Evolutionary conservation across 1,140 invertebrate species (phyloP).

Genomic region (Tetramorium parvispinum): DNA sequence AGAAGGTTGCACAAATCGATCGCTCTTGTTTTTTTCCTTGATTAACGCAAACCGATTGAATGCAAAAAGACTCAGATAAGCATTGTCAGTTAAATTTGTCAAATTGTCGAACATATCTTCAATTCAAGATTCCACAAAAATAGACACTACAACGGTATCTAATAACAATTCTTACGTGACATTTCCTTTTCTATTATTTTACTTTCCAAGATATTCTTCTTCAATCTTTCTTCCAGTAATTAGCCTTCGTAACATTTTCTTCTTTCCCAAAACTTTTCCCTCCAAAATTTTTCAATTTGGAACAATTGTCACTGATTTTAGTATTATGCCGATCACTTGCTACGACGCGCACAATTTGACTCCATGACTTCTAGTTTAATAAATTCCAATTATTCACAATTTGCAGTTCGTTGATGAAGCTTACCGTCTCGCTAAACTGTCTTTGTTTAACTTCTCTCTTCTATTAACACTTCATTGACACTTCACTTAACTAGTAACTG

Average conservation of each 20-base stretch:
- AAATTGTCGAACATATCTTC: conserved; percentile 26
- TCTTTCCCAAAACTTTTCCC: not conserved
- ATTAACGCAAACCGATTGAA: not conserved
- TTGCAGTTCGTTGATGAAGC: not conserved
- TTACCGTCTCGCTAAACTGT: not conserved
- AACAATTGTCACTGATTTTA: not conserved
- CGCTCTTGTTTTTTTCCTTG: conserved; percentile 11
- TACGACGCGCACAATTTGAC: not conserved
- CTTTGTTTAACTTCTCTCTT: not conserved
- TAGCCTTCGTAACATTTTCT: not conserved
- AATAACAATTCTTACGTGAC: not conserved
- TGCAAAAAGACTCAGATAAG: conserved; percentile 13
- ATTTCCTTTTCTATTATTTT: not conserved
- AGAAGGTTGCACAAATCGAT: not conserved
- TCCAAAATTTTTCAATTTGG: not conserved
- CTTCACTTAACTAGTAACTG: conserved; percentile 1
- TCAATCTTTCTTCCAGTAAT: not conserved
- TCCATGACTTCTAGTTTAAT: not conserved
- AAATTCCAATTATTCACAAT: conserved; percentile 20
- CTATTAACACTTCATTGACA: conserved; percentile 8
- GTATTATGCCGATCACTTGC: not conserved
- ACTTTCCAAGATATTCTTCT: not conserved
- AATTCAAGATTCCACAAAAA: not conserved
- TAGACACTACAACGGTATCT: not conserved
- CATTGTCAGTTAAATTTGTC: conserved; percentile 6